Base-by-base conservation (phyloP, 2,888 invertebrate genomes). In the Hypomecis punctinalis region DNA sequence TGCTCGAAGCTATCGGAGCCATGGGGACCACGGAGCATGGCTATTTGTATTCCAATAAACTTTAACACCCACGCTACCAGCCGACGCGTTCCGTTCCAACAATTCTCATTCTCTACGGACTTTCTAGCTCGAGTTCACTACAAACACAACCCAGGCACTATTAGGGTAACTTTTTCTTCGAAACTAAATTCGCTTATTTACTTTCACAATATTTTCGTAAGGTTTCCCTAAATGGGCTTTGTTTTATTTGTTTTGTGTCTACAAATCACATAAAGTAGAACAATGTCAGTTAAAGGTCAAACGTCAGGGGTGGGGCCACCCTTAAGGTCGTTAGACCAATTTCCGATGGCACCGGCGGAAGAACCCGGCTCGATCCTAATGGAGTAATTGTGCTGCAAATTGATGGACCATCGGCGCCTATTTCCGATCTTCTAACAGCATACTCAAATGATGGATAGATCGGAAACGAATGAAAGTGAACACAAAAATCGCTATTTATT, bases 381-480 rank as follows among this genome's bases (percentile, higher is more conserved):
- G 82, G 88, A 79, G 84, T 82, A 85, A 89, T 88, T 87, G 88
- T 86, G 78, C 77, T 75, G 76, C 74, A 83, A 87, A 86, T 85
- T 88, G 85, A 86, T 85, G 84, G 79, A 72, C 68, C 76, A 82
- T 85, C 77, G 76, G 70, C 70, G 73, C 76, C 72, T 79, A 79
- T 80, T 84, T 87, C 85, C 86, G 84, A 81, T 75, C 71, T 68
- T 74, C 73, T 85, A 88, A 86, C 84, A 83, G 73, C 71, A 39
- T 49, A 56, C 61, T 61, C 37, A 57, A 46, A 47, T 65, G 57
- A 57, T 55, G 57, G 54, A 61, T 55, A n/a, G 10, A 56, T 62
- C 49, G 49, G 56, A 56, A 56, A 56, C 52, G 8, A 49, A 57
- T 52, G 23, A 46, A 51, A 35, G 56, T 0, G 8, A 46, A n/a